Evolutionary conservation across 2,888 invertebrate genomes (phyloP).

Genomic region (Stictocephala bisonia): DNA sequence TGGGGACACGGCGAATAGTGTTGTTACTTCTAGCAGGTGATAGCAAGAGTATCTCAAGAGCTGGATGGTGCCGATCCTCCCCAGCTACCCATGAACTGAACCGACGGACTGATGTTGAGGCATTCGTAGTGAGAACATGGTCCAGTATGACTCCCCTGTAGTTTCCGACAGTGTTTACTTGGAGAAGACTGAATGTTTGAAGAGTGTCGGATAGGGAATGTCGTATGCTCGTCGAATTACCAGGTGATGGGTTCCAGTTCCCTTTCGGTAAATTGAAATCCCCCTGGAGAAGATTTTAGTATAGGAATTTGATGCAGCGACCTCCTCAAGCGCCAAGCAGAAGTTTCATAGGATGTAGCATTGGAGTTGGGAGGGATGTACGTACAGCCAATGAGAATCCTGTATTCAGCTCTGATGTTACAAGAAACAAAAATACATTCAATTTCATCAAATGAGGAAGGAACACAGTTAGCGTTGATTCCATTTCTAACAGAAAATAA

Average conservation of each 20-base stretch:
- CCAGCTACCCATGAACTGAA: background rate
- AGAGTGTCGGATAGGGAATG: background rate
- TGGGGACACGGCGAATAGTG: background rate
- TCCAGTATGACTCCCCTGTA: background rate
- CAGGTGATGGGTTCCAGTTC: background rate
- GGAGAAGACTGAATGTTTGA: background rate
- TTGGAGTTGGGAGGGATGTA: background rate
- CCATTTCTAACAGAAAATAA: background rate
- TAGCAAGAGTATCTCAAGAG: background rate
- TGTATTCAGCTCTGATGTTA: background rate
- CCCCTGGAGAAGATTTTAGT: background rate
- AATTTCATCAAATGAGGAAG: background rate
- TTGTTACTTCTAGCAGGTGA: background rate
- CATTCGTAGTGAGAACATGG: background rate
- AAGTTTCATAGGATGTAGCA: background rate
- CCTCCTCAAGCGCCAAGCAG: background rate
- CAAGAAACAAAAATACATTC: background rate
- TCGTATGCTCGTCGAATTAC: background rate
- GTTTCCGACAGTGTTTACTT: background rate
- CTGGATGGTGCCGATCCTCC: conserved; percentile 13
- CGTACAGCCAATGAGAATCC: background rate
- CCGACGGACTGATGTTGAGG: background rate
- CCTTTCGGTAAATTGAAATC: conserved; percentile 20
- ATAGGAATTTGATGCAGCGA: background rate
- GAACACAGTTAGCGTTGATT: background rate